phyloP scores from a whole-genome alignment of 2,888 invertebrate species.

The Hipparchia semele region DNA sequence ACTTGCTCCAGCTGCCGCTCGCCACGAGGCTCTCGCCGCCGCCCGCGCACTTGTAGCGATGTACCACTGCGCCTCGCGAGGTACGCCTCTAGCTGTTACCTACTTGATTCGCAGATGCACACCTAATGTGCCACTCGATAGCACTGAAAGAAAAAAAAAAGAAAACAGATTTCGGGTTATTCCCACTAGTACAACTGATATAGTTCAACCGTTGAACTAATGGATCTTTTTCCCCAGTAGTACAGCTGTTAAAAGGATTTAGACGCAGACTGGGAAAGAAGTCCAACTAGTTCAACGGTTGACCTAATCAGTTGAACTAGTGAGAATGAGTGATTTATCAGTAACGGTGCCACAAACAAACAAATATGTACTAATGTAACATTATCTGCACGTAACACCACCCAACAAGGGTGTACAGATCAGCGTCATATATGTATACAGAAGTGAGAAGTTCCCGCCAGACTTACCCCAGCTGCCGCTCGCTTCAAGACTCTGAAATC shows the following conservation, averaged over 20 bases:
- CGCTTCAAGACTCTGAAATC: slow-evolving; percentile 39
- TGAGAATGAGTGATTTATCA: too few relatives aligned
- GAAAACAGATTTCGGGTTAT: not conserved
- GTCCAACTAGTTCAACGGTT: too few relatives aligned
- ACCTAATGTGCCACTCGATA: slow-evolving; percentile 65
- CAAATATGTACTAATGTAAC: too few relatives aligned
- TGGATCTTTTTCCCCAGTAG: too few relatives aligned
- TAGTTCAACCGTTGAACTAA: too few relatives aligned
- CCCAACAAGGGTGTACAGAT: too few relatives aligned
- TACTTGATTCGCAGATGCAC: slow-evolving; percentile 71
- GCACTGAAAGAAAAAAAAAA: not conserved
- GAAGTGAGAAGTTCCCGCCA: slow-evolving; percentile 66
- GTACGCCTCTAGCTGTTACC: slow-evolving; percentile 44
- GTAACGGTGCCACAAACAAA: too few relatives aligned
- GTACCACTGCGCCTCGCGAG: slow-evolving; percentile 63
- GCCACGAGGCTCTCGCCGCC: slow-evolving; percentile 71
- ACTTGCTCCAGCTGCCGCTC: slow-evolving; percentile 67
- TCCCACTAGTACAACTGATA: too few relatives aligned
- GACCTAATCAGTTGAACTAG: too few relatives aligned
- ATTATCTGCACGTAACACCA: too few relatives aligned
- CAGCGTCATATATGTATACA: not conserved
- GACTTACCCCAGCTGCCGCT: slow-evolving; percentile 69
- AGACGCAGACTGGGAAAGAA: too few relatives aligned
- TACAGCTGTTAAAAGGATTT: too few relatives aligned
- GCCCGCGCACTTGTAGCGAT: slow-evolving; percentile 79